Conservation (phyloP, 64 coral and sea anemone species). For the Cladopsammia gracilis region DNA sequence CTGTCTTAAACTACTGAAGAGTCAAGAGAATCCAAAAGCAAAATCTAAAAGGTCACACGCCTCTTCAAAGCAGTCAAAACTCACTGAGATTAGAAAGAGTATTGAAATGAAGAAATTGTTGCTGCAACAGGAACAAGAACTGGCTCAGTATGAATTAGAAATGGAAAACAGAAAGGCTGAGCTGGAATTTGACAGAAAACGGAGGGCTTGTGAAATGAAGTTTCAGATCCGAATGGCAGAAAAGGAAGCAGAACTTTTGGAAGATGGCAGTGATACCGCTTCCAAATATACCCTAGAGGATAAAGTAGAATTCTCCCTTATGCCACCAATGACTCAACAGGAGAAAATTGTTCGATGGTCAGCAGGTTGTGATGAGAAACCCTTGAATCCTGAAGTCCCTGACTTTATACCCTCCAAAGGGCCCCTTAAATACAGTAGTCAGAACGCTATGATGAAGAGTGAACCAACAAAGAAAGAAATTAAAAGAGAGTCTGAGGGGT, state of each 20-base stretch:
- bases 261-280: not conserved
- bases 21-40: not conserved
- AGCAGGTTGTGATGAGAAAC: not conserved
- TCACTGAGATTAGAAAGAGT: conserved; percentile 16
- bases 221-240: conserved; percentile 41
- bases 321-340: conserved; percentile 1
- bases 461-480: not conserved
- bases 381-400: not conserved
- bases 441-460: too few species aligned
- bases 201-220: conserved; percentile 50
- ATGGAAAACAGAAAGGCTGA: conserved; percentile 45
- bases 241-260: conserved; percentile 41
- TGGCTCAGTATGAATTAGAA: conserved; percentile 7
- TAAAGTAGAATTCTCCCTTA: not conserved
- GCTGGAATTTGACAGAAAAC: conserved; percentile 54
- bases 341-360: conserved; percentile 16
- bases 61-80: not conserved
- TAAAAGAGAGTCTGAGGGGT: not conserved
- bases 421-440: too few species aligned
- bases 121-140: conserved; percentile 33
- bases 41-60: conserved; percentile 5
- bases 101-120: conserved; percentile 41
- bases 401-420: not conserved
- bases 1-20: not conserved
- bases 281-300: not conserved